Evolutionary conservation across 2,888 invertebrate species (phyloP), one percentile per base, ranked within the genome.

Genomic region (Eurytoma californica): DNA sequence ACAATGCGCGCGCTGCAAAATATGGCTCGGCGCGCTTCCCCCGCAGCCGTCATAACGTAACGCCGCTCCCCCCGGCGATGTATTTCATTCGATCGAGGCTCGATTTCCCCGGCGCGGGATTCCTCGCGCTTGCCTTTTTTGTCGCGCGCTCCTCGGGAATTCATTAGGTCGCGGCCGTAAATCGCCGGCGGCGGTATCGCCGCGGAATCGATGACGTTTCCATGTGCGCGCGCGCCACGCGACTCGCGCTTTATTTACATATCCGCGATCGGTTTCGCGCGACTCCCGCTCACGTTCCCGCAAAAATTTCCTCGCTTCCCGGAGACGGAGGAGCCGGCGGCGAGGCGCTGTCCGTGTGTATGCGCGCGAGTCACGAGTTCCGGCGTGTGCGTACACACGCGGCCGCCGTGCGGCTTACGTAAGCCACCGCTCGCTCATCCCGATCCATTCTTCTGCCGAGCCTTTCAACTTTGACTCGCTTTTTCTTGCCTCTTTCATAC

Each of bases 401-500:
- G 20, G 24, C 24, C 24, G 2, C 65, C 9, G n/a, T 53, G 1
- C 16, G 63, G 16, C 72, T 79, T 79, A 73, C 69, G 73, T 69
- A 79, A 79, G 69, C 14, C 58, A 63, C 51, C 68, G 53, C 68
- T 77, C 75, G 30, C 9, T 72, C 57, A 65, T 72, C 73, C 55
- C 58, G 68, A 74, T 74, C 74, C 51, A 78, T 78, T 73, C 68
- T 73, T 73, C 73, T 63, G 69, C 63, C 18, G 57, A 70, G 53
- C 68, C 73, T 78, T 69, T 78, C 68, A 61, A 55, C 68, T 75
- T 72, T 68, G 67, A 78, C 63, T 78, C 47, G 58, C 24, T 69
- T 75, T 68, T 68, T 51, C 39, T 39, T 9, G 39, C 4, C 16
- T 65, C 65, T 58, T 53, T 66, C 13, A 30, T 20, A 18, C 61